phyloP scores from a whole-genome alignment of 2,888 invertebrate species.

The Lymantria monacha region DNA sequence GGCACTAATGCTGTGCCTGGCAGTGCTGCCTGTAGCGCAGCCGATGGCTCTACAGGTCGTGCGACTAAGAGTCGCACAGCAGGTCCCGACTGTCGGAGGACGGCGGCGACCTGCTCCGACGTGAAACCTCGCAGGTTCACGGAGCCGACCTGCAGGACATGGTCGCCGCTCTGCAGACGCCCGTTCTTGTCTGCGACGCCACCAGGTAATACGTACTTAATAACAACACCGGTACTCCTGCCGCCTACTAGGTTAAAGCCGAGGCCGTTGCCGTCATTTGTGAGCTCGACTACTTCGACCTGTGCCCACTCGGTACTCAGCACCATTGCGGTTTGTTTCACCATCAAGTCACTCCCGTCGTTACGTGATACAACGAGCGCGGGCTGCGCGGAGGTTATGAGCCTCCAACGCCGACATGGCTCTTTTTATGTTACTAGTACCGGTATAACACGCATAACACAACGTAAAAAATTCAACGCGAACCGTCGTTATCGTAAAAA shows the following conservation, averaged over 20 bases:
- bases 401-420: constrained; percentile 49
- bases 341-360: constrained; percentile 71
- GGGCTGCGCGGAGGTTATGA: constrained; percentile 65
- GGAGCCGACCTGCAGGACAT: constrained; percentile 97
- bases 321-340: constrained; percentile 83
- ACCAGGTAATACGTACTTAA: constrained; percentile 98
- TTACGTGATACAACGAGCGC: constrained; percentile 66
- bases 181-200: constrained; percentile 98
- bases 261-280: constrained; percentile 98
- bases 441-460: constrained; percentile 30
- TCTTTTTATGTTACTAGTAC: constrained; percentile 22
- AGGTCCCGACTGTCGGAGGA: constrained; percentile 88
- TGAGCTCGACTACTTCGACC: constrained; percentile 98
- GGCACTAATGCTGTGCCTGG: constrained; percentile 95
- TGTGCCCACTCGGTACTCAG: constrained; percentile 99
- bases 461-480: constrained; percentile 36
- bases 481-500: constrained; percentile 44
- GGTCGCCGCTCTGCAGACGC: constrained; percentile 97
- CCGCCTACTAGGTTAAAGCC: constrained; percentile 99
- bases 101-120: constrained; percentile 92
- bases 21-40: constrained; percentile 88
- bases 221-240: constrained; percentile 98
- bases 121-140: constrained; percentile 98
- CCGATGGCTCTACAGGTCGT: constrained; percentile 93
- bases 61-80: constrained; percentile 96